Conservation (phyloP, 2,113 vertebrate genomes). For the Blennius ocellaris region DNA sequence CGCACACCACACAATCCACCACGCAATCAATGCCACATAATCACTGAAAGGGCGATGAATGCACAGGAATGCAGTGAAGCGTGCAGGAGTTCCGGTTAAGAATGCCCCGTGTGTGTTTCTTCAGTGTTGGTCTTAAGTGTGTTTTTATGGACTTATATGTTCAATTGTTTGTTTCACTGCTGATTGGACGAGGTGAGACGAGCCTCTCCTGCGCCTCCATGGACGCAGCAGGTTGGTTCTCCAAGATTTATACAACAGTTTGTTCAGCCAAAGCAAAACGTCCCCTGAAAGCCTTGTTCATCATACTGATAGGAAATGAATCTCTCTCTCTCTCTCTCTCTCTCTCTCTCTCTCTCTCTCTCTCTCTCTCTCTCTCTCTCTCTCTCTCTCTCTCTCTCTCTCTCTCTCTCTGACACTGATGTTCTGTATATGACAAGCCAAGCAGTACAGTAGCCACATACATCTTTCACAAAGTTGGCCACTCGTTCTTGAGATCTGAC, state of each 20-base stretch:
- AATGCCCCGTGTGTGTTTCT: not conserved
- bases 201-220: not conserved
- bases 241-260: conserved; percentile 13
- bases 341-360: no score
- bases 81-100: not conserved
- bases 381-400: no score
- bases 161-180: conserved; percentile 2
- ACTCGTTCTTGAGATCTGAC: conserved; percentile 17
- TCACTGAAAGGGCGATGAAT: conserved; percentile 32
- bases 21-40: conserved; percentile 60
- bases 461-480: conserved; percentile 13
- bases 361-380: no score
- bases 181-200: not conserved
- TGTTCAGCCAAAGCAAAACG: conserved; percentile 35
- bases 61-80: conserved; percentile 6
- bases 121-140: not conserved
- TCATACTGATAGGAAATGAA: conserved; percentile 31
- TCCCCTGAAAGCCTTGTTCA: conserved; percentile 28
- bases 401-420: conserved; percentile 1
- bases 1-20: conserved; percentile 51
- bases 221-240: conserved; percentile 22
- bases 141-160: conserved; percentile 16
- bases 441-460: conserved; percentile 3
- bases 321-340: not conserved
- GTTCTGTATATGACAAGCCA: conserved; percentile 10